Conservation (phyloP, 2,888 invertebrate genomes). For the Pseudeuparius sepicola region DNA sequence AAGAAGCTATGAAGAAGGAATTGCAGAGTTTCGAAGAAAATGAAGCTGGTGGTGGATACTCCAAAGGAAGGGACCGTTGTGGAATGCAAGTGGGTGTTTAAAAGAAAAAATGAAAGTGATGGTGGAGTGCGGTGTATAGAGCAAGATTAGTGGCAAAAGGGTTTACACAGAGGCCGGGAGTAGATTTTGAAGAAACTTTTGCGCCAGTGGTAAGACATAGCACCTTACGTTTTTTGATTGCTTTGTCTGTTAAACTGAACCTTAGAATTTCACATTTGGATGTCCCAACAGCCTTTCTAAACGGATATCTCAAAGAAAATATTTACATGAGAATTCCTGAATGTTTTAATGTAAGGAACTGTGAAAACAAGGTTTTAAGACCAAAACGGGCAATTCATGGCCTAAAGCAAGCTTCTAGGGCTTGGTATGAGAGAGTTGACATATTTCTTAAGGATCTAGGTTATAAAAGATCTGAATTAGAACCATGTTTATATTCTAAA, state of each 20-base stretch:
- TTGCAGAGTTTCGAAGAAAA: slow-evolving; percentile 26
- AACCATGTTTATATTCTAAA: slow-evolving; percentile 5
- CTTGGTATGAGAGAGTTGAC: slow-evolving; percentile 19
- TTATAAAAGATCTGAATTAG: slow-evolving; percentile 10
- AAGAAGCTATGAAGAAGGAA: slow-evolving; percentile 26
- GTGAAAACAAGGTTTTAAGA: slow-evolving; percentile 15
- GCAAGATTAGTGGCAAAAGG: slow-evolving; percentile 25
- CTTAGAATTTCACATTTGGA: slow-evolving; percentile 20
- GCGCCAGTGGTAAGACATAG: slow-evolving; percentile 24
- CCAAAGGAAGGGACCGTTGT: slow-evolving; percentile 20
- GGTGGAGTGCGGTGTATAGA: neutral
- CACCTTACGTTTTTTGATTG: slow-evolving; percentile 23
- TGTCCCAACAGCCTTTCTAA: slow-evolving; percentile 20
- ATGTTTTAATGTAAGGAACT: slow-evolving; percentile 4
- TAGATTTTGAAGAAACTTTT: slow-evolving; percentile 27
- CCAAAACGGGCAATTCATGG: slow-evolving; percentile 20
- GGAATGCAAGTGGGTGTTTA: slow-evolving; percentile 28
- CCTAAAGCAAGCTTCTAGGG: slow-evolving; percentile 19
- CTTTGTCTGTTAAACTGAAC: slow-evolving; percentile 23
- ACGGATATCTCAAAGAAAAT: slow-evolving; percentile 20
- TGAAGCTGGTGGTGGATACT: slow-evolving; percentile 24
- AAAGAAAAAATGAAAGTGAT: slow-evolving; percentile 22
- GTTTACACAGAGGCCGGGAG: slow-evolving; percentile 26
- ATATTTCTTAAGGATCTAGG: slow-evolving; percentile 10
- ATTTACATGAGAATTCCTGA: slow-evolving; percentile 9